Conservation (phyloP, 2,797 vertebrate species). For the Macrochelys suwanniensis region DNA sequence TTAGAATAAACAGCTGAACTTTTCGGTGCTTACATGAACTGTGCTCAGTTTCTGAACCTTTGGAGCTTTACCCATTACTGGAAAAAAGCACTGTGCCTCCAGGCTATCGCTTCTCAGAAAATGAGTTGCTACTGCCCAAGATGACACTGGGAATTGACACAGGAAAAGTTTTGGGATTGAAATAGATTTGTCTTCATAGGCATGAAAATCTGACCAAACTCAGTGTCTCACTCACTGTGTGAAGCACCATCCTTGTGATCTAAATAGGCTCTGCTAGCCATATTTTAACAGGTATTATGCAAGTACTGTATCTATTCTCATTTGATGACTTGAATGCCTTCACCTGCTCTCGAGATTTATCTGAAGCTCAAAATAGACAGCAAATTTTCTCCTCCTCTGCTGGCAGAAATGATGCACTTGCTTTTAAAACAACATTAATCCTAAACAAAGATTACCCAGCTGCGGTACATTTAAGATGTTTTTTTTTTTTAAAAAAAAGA, state of each 20-base stretch:
- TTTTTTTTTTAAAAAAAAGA: slow-evolving; percentile 1
- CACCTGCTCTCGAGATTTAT: slow-evolving; percentile 54
- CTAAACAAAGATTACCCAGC: slow-evolving; percentile 9
- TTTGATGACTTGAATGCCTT: slow-evolving; percentile 47
- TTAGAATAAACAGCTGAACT: not conserved
- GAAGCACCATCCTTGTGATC: slow-evolving; percentile 36
- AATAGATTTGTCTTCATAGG: slow-evolving; percentile 22
- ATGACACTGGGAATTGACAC: slow-evolving; percentile 7
- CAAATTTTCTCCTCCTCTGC: slow-evolving; percentile 41
- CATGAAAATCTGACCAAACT: slow-evolving; percentile 32
- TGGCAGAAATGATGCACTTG: slow-evolving; percentile 39
- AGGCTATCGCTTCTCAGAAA: slow-evolving; percentile 46
- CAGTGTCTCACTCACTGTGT: not conserved
- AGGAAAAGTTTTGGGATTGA: slow-evolving; percentile 20
- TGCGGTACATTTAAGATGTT: slow-evolving; percentile 6
- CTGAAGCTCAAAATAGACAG: slow-evolving; percentile 53
- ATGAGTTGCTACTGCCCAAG: not conserved
- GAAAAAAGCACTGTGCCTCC: not conserved
- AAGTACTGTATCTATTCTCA: slow-evolving; percentile 21
- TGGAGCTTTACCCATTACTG: slow-evolving; percentile 1
- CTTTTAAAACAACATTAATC: slow-evolving; percentile 48
- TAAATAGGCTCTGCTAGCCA: slow-evolving; percentile 29
- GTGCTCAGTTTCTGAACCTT: not conserved
- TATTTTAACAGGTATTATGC: slow-evolving; percentile 36
- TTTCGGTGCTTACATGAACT: not conserved